Base-by-base conservation (phyloP, 2,888 invertebrate species). In the Drosophila dives region DNA sequence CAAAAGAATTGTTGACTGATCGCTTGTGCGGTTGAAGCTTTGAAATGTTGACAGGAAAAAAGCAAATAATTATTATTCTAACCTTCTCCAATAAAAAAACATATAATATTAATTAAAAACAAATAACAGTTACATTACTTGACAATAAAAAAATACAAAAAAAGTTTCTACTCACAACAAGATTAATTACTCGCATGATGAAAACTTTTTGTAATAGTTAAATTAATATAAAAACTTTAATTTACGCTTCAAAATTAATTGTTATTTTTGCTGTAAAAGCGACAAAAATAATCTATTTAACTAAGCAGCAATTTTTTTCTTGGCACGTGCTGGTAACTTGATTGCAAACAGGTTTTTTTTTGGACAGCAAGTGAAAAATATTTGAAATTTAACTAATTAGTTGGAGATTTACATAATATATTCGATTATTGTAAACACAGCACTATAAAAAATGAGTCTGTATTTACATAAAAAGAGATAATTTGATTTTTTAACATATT, bases 1-100 rank as follows among this genome's bases (percentile, higher is more conserved):
- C 32, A 51, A 53, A 53, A 23, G 20, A 60, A 64, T 56, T 42
- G 15, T 38, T 79, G 77, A 80, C 36, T 70, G 76, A 77, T 77
- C 80, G 80, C 17, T 45, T 33, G 17, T n/a, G 23, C 17, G 2
- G 11, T 29, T 55, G 11, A 38, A 34, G 23, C 45, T 40, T 2
- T 17, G 17, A 34, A 32, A 48, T 36, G 48, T 7, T 33, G 42
- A 38, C 36, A 6, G 32, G n/a, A 2, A 10, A 33, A 17, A 33
- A 23, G 12, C n/a, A 12, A 20, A n/a, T 1, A n/a, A n/a, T 6
- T 12, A 7, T 11, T 12, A n/a, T 49, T 26, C 15, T 23, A 23
- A 23, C 17, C 17, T 17, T 38, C 2, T 38, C 3, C 17, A 17
- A 17, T 3, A 17, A 38, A 17, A 38, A 38, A 17, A 17, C n/a